Evolutionary conservation across 2,888 invertebrate genomes (phyloP).

Genomic region (Noctuana brunneofusca): DNA sequence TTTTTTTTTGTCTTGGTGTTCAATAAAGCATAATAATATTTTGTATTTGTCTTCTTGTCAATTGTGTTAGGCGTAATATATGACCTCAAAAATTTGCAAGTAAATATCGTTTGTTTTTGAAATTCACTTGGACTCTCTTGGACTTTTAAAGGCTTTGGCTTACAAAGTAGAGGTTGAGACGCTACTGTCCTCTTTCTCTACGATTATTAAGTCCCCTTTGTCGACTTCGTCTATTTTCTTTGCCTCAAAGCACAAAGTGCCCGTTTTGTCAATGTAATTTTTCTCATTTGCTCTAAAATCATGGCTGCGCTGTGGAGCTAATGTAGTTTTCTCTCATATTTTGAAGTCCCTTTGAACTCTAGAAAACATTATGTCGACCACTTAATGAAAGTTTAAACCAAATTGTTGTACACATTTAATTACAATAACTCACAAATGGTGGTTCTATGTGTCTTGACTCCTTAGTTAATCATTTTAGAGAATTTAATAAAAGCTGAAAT

Average conservation of each 20-base stretch:
- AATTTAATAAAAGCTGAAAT: too few relatives aligned
- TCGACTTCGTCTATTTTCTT: constrained; percentile 26
- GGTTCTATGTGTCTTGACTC: too few relatives aligned
- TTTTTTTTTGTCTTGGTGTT: too few relatives aligned
- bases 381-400: not conserved
- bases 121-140: not conserved
- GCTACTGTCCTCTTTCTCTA: constrained; percentile 6
- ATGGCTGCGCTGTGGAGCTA: constrained; percentile 24
- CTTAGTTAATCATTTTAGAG: too few relatives aligned
- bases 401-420: not conserved
- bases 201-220: constrained; percentile 32
- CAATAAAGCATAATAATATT: too few relatives aligned
- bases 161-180: constrained; percentile 17
- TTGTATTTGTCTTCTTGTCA: too few relatives aligned
- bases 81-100: too few relatives aligned
- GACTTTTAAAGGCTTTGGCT: constrained; percentile 14
- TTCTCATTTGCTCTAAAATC: constrained; percentile 34
- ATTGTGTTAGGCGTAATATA: too few relatives aligned
- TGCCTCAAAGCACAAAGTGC: constrained; percentile 22
- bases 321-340: constrained; percentile 18
- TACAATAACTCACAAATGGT: too few relatives aligned
- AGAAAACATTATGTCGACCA: constrained; percentile 5
- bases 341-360: constrained; percentile 19
- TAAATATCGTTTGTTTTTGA: too few relatives aligned
- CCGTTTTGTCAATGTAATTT: constrained; percentile 34